These are phyloP conservation scores for Operophtera brumata DNA, from an alignment of 2,888 invertebrate genomes.

Conservation along the genomic window DNA sequence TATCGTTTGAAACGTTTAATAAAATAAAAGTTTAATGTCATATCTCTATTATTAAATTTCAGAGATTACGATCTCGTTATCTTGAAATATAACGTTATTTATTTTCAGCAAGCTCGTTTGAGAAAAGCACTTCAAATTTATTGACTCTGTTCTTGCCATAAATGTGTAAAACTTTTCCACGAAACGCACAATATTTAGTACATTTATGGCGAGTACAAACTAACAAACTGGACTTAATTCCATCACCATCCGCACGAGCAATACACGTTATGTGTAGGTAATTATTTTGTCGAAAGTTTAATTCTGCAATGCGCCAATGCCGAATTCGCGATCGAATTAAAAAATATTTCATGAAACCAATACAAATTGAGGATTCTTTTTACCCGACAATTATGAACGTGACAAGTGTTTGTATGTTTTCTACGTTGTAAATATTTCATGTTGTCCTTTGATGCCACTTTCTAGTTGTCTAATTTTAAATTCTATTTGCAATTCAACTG, in stretches of 20 bases:
- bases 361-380: constrained; percentile 40
- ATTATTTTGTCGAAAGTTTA: constrained; percentile 55
- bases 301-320: constrained; percentile 62
- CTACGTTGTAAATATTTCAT: constrained; percentile 44
- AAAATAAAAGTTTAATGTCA: constrained; percentile 50
- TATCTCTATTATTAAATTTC: constrained; percentile 68
- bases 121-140: constrained; percentile 60
- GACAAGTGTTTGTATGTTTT: constrained; percentile 33
- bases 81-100: constrained; percentile 65
- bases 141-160: constrained; percentile 58
- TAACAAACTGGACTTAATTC: constrained; percentile 51
- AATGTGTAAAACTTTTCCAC: constrained; percentile 63
- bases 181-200: constrained; percentile 59
- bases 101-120: constrained; percentile 54
- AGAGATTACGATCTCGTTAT: constrained; percentile 65
- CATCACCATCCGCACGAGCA: constrained; percentile 39
- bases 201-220: constrained; percentile 47
- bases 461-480: constrained; percentile 62
- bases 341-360: constrained; percentile 46
- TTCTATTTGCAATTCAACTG: constrained; percentile 64
- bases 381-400: constrained; percentile 31
- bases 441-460: constrained; percentile 51
- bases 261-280: constrained; percentile 41
- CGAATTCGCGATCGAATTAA: constrained; percentile 48
- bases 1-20: constrained; percentile 36